A percentile compares a stretch with the other conserved stretches of the same genome.
Conservation (phyloP, 2,797 vertebrate species). For the Poeciliopsis infans region DNA sequence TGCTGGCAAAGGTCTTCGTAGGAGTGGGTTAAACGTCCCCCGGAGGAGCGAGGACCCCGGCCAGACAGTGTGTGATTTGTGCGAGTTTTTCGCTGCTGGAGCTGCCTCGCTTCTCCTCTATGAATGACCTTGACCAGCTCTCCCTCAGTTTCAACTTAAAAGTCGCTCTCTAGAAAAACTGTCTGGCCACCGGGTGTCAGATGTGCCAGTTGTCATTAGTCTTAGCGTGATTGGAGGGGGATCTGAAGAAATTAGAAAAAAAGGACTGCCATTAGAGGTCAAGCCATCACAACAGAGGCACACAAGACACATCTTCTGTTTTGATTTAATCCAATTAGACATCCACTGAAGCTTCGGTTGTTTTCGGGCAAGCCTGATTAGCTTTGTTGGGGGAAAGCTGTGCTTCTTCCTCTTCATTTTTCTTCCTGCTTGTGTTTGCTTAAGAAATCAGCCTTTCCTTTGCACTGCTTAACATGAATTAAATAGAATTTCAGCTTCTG, state of each 20-base stretch:
- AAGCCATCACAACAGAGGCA: constrained; percentile 72
- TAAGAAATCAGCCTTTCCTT: constrained; percentile 44
- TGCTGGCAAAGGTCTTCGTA: constrained; percentile 71
- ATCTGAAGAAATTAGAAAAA: constrained; percentile 72
- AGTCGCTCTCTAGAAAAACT: constrained; percentile 69
- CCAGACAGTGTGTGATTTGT: constrained; percentile 64
- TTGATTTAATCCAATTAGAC: constrained; percentile 82
- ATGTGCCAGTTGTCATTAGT: constrained; percentile 75
- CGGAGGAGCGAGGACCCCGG: constrained; percentile 54
- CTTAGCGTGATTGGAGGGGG: constrained; percentile 68
- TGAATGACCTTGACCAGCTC: constrained; percentile 76
- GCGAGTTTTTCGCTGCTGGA: constrained; percentile 67
- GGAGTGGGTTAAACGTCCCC: constrained; percentile 75
- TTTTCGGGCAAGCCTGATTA: constrained; percentile 78
- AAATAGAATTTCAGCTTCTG: constrained; percentile 15
- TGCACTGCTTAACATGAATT: constrained; percentile 35
- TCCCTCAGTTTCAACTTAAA: constrained; percentile 70
- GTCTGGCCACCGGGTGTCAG: constrained; percentile 65
- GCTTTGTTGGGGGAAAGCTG: constrained; percentile 71
- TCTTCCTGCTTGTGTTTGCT: constrained; percentile 54
- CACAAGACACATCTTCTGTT: constrained; percentile 73
- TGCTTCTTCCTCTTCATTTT: constrained; percentile 62
- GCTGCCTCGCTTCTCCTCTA: constrained; percentile 39
- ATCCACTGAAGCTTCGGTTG: constrained; percentile 76
- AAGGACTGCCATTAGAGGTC: constrained; percentile 72